A percentile compares a stretch with the other conserved stretches of the same genome.
phyloP scores from a whole-genome alignment of 2,113 vertebrate genomes.

The Larimichthys polyactis region DNA sequence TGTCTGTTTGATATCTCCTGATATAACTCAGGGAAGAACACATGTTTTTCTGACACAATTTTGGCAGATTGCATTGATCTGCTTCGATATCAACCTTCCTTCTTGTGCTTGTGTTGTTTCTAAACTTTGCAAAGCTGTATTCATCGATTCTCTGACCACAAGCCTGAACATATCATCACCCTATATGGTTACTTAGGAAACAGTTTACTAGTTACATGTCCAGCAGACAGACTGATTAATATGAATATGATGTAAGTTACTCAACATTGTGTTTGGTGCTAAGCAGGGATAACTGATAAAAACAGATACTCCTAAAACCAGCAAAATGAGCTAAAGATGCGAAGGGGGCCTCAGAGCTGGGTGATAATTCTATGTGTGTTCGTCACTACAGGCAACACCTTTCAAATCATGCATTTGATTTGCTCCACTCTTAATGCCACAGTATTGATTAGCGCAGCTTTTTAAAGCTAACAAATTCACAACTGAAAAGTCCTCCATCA shows the following conservation, averaged over 20 bases:
- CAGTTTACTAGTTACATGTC: no score
- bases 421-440: constrained; percentile 9
- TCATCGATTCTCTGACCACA: neutral
- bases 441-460: constrained; percentile 14
- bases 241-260: no score
- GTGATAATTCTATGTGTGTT: neutral
- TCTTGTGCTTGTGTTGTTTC: neutral
- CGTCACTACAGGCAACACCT: neutral
- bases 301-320: no score
- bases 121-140: neutral
- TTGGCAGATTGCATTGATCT: no score
- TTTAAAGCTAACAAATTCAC: constrained; percentile 1
- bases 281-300: no score
- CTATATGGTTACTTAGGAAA: no score
- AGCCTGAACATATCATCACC: no score
- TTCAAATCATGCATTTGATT: constrained; percentile 14
- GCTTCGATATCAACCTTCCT: neutral
- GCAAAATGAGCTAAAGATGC: neutral
- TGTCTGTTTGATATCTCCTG: no score
- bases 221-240: no score
- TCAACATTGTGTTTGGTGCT: neutral
- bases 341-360: neutral
- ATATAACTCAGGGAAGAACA: no score
- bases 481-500: constrained; percentile 5
- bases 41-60: no score